These are phyloP conservation scores for Gymnobelideus leadbeateri DNA, from an alignment of 2,113 vertebrate species.

Conservation along the genomic window DNA sequence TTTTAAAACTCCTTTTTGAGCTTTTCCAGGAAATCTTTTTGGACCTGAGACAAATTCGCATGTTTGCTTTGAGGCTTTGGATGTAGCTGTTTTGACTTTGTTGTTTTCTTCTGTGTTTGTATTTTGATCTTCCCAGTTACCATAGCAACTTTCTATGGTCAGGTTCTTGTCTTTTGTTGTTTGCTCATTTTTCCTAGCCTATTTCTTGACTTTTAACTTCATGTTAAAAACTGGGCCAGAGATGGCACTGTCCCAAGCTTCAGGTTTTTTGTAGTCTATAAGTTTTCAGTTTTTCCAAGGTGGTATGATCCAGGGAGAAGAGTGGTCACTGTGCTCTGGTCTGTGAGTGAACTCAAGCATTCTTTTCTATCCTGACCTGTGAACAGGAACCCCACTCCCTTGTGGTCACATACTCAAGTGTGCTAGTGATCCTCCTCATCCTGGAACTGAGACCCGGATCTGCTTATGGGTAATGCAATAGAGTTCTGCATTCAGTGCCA, in stretches of 20 bases:
- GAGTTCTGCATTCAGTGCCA: neutral
- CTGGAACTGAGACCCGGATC: too few relatives aligned
- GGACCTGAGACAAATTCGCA: neutral
- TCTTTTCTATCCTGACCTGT: too few relatives aligned
- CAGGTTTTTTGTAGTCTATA: too few relatives aligned
- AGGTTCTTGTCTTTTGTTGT: neutral
- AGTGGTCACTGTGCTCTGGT: too few relatives aligned
- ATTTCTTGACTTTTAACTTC: neutral
- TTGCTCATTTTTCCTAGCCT: neutral
- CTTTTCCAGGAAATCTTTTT: neutral
- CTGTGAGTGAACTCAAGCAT: too few relatives aligned
- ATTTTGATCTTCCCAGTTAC: neutral
- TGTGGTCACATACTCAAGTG: too few relatives aligned
- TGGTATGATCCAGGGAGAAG: too few relatives aligned
- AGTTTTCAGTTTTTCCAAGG: too few relatives aligned
- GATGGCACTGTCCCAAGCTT: too few relatives aligned
- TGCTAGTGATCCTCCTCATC: too few relatives aligned
- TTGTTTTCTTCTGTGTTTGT: neutral
- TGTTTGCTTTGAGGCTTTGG: neutral
- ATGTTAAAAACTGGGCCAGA: too few relatives aligned
- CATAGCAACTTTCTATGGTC: neutral
- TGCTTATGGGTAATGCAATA: neutral
- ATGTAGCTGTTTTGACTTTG: neutral
- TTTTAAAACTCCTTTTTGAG: neutral
- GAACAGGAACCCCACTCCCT: too few relatives aligned